These are phyloP conservation scores for Agapornis roseicollis DNA, from an alignment of 2,113 vertebrate species.

Conservation along the genomic window DNA sequence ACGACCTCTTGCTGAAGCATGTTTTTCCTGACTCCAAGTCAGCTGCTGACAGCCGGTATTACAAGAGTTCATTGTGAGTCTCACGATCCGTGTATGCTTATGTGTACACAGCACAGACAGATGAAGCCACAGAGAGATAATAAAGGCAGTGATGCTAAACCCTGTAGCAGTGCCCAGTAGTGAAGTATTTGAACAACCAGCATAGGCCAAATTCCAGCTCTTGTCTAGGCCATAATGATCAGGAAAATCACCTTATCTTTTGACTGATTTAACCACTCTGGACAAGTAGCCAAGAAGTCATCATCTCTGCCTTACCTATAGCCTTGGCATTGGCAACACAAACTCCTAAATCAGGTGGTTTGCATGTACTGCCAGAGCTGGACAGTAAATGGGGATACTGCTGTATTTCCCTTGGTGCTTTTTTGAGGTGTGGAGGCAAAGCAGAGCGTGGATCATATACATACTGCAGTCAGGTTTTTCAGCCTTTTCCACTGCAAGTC, in stretches of 20 bases:
- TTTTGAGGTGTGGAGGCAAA: fast-evolving
- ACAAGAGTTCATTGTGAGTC: not conserved
- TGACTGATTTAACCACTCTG: not conserved
- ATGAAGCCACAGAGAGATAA: not conserved
- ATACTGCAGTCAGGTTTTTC: not conserved
- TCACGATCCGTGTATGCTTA: not conserved
- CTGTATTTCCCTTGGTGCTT: fast-evolving
- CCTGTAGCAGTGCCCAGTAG: not conserved
- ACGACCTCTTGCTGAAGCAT: not conserved
- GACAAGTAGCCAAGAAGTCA: not conserved
- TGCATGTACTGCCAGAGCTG: not conserved
- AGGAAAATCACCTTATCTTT: not conserved
- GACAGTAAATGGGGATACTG: not conserved
- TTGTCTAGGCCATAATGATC: not conserved
- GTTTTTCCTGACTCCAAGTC: not conserved
- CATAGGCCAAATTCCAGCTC: not conserved
- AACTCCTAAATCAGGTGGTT: not conserved
- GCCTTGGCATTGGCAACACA: not conserved
- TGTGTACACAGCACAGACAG: not conserved
- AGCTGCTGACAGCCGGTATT: conserved; percentile 15
- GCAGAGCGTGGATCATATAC: fast-evolving
- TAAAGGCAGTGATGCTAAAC: not conserved
- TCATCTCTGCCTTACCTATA: not conserved
- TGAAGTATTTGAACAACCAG: not conserved
- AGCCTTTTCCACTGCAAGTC: not conserved